phyloP scores from a whole-genome alignment of 2,888 invertebrate genomes.

The Orthosia gothica region DNA sequence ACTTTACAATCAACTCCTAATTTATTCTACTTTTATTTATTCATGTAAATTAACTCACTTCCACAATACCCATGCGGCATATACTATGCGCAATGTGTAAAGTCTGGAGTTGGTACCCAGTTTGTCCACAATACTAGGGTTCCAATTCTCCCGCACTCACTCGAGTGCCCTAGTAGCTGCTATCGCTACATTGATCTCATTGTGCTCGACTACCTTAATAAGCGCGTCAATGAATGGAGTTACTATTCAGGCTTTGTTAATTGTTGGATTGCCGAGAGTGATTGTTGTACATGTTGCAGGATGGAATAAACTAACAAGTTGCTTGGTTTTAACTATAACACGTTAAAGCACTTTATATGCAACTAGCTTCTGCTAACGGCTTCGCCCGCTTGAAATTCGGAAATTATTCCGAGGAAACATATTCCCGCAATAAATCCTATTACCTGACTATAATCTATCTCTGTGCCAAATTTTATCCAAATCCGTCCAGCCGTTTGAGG shows the following conservation, averaged over 20 bases:
- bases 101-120: conserved; percentile 3
- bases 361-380: too few relatives aligned
- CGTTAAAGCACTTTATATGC: too few relatives aligned
- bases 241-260: conserved; percentile 15
- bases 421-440: too few relatives aligned
- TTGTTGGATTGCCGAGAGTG: conserved; percentile 9
- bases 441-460: too few relatives aligned
- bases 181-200: conserved; percentile 45
- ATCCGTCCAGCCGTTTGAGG: too few relatives aligned
- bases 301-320: not conserved
- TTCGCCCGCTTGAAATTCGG: too few relatives aligned
- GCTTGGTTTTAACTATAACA: not conserved
- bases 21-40: too few relatives aligned
- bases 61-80: not conserved
- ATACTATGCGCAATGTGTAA: conserved; percentile 1
- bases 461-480: too few relatives aligned
- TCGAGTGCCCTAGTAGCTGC: conserved; percentile 19
- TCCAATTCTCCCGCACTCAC: conserved; percentile 2
- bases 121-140: conserved; percentile 41
- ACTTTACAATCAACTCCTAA: not conserved
- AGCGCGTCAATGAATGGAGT: conserved; percentile 11
- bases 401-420: too few relatives aligned
- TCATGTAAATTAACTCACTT: not conserved
- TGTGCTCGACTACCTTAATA: conserved; percentile 23
- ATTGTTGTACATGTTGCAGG: not conserved